Evolutionary conservation across 2,113 vertebrate species (phyloP).

Genomic region (Addax nasomaculatus): DNA sequence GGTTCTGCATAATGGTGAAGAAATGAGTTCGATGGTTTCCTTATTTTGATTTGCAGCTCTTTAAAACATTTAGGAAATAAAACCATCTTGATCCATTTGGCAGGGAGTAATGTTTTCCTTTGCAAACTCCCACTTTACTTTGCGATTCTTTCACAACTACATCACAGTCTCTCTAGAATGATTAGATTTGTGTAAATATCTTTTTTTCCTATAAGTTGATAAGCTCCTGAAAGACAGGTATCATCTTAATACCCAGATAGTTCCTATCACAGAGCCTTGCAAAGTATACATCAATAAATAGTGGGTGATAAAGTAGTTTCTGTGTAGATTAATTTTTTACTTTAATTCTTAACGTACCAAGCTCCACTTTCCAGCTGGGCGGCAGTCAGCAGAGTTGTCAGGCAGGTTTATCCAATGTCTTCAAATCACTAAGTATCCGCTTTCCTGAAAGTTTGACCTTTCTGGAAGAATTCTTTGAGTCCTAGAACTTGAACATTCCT

Average conservation of each 20-base stretch:
- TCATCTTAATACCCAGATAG: not conserved
- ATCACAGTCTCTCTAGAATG: slow-evolving; percentile 20
- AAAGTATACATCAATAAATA: not conserved
- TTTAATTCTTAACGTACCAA: not conserved
- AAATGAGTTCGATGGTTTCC: slow-evolving; percentile 31
- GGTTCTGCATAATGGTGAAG: slow-evolving; percentile 1
- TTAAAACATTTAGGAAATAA: slow-evolving; percentile 57
- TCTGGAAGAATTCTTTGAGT: not conserved
- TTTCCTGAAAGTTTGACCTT: not conserved
- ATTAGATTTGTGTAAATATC: slow-evolving; percentile 12
- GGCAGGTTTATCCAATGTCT: not conserved
- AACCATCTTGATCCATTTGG: slow-evolving; percentile 42
- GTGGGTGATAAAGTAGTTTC: not conserved
- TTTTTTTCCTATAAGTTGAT: not conserved
- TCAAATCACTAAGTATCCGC: not conserved
- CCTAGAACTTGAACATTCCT: not conserved
- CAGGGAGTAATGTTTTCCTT: slow-evolving; percentile 40
- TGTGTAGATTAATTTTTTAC: slow-evolving; percentile 1
- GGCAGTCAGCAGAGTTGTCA: not conserved
- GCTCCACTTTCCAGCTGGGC: not conserved
- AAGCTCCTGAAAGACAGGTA: slow-evolving; percentile 29
- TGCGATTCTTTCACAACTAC: slow-evolving; percentile 20
- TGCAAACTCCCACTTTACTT: slow-evolving; percentile 49
- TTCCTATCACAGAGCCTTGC: not conserved
- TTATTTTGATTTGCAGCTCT: slow-evolving; percentile 62